phyloP scores from a whole-genome alignment of 2,797 vertebrate genomes.

The Xiphophorus birchmanni region DNA sequence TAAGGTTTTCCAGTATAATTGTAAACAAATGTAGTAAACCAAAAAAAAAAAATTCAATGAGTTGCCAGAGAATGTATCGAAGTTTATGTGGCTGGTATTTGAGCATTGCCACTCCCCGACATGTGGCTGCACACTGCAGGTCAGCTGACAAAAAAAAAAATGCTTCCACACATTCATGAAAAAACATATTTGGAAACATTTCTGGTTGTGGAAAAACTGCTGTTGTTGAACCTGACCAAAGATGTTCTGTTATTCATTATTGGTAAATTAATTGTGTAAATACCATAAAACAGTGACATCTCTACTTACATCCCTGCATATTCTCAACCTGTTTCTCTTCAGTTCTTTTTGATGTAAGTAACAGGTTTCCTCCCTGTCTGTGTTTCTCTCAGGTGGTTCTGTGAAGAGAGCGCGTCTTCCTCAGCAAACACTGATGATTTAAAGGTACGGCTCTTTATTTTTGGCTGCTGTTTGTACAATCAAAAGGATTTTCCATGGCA shows the following conservation, averaged over 20 bases:
- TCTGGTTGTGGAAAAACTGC: not conserved
- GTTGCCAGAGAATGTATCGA: not conserved
- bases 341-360: constrained; percentile 17
- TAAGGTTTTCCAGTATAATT: not conserved
- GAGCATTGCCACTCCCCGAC: not conserved
- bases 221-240: not conserved
- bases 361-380: constrained; percentile 21
- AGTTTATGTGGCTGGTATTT: not conserved
- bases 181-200: not conserved
- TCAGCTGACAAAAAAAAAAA: not conserved
- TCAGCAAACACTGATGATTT: constrained; percentile 56
- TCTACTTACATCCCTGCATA: not conserved
- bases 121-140: not conserved
- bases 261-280: not conserved
- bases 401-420: constrained; percentile 15
- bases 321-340: not conserved
- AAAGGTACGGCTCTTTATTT: constrained; percentile 57
- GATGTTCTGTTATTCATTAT: not conserved
- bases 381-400: constrained; percentile 35
- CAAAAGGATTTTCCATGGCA: constrained; percentile 50
- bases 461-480: constrained; percentile 24
- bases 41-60: not conserved
- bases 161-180: not conserved
- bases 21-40: not conserved
- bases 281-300: too few relatives aligned